Evolutionary conservation across 2,888 invertebrate genomes (phyloP), one percentile per base, ranked within the genome.

Genomic region (Galerucella nymphaeae): DNA sequence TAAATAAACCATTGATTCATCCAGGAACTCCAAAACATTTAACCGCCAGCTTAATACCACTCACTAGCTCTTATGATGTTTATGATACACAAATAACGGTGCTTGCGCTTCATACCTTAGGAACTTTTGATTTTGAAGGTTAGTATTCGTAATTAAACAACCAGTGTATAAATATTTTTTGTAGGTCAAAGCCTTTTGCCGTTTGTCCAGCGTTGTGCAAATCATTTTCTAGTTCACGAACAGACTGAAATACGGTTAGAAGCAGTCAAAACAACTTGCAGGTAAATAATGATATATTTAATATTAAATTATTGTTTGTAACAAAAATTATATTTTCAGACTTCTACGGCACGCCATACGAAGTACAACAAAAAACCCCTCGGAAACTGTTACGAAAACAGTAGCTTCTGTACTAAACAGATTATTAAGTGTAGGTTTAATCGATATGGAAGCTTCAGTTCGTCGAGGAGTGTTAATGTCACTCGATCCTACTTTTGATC

Each of bases 371-470:
- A 90, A 90, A 77, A 91, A 91, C 74, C 92, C 92, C 48, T 94
- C 95, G 3, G 93, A 93, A 81, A 96, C 96, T 0, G 92, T 98
- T 0, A 95, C 95, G 50, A 92, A 92, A 79, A 93, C 97, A 0
- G 95, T 99, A 14, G 95, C 96, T 9, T 94, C 96, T 84, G 98
- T 99, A 4, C 90, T 99, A 18, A 93, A 94, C 66, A 96, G 97
- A 84, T 88, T 99, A 50, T 88, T 99, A 2, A 92, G 95, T 53
- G 98, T 98, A 6, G 96, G 97, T 55, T 96, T 99, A 66, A 98
- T 97, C 4, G 99, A 99, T 86, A 93, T 94, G 84, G 98, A 99
- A 85, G 92, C 96, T 55, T 96, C 97, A 86, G 98, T 99, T 0
- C 91, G 99, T 9, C 93, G 95, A 82, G 94, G 96, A 88, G 99